Conservation (phyloP, 2,797 vertebrate genomes). For the Enteromius thamalakanensis region DNA sequence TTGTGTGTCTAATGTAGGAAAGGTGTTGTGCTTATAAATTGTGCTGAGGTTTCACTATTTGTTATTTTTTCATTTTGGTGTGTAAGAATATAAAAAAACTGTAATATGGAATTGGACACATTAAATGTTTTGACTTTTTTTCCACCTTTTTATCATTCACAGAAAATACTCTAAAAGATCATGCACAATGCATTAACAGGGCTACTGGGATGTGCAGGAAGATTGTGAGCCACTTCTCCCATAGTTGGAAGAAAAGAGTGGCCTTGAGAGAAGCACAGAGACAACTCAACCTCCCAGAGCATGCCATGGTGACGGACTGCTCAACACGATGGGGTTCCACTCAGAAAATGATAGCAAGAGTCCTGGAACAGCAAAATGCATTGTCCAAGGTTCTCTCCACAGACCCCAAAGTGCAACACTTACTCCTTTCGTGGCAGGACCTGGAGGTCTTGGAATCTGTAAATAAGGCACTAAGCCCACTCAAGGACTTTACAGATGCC, state of each 20-base stretch:
- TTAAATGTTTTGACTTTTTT: neutral
- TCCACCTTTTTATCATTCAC: neutral
- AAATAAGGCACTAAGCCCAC: neutral
- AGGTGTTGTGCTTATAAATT: too few species aligned
- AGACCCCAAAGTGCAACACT: neutral
- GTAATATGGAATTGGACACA: neutral
- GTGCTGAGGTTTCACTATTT: too few species aligned
- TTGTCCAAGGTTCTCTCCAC: conserved; percentile 5
- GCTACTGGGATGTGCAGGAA: conserved; percentile 22
- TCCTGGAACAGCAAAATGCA: conserved; percentile 33
- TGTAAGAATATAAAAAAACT: too few species aligned
- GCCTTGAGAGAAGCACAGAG: neutral
- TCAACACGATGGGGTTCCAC: conserved; percentile 21
- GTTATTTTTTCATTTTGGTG: too few species aligned
- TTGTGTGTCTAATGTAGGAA: too few species aligned
- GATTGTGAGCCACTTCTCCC: neutral
- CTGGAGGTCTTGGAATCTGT: conserved; percentile 6
- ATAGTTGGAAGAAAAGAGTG: conserved; percentile 10
- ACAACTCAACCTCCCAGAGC: conserved; percentile 1
- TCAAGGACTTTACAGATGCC: neutral
- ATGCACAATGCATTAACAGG: neutral
- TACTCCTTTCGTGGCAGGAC: conserved; percentile 1
- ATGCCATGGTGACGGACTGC: conserved; percentile 8
- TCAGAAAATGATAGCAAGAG: conserved; percentile 26
- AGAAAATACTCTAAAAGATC: conserved; percentile 2